A percentile compares a stretch with the other conserved stretches of the same genome.
phyloP scores from a whole-genome alignment of 2,888 invertebrate genomes.

The Eubasilissa splendida region DNA sequence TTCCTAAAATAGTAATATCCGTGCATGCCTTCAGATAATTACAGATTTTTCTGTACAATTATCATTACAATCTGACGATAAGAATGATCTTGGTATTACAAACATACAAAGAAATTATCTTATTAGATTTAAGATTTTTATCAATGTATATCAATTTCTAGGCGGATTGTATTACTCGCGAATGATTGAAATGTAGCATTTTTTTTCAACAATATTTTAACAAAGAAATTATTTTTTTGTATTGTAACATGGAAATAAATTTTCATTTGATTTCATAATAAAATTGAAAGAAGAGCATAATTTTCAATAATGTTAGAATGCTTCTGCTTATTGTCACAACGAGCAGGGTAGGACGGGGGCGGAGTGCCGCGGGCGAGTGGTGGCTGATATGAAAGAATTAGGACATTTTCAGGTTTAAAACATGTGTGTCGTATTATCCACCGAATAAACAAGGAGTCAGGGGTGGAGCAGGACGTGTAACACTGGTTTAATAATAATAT shows the following conservation, averaged over 20 bases:
- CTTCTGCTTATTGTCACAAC: not conserved
- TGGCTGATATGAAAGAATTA: constrained; percentile 59
- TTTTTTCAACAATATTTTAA: too few relatives aligned
- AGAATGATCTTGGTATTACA: not conserved
- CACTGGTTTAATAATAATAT: not conserved
- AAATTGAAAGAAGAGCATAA: not conserved
- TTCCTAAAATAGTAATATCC: too few relatives aligned
- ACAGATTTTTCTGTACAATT: too few relatives aligned
- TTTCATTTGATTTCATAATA: not conserved
- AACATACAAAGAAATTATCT: too few relatives aligned
- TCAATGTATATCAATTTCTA: too few relatives aligned
- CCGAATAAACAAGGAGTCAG: constrained; percentile 48
- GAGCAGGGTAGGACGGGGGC: constrained; percentile 23
- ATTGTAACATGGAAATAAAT: not conserved
- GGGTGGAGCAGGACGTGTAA: constrained; percentile 8
- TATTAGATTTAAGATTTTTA: too few relatives aligned
- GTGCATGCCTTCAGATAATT: too few relatives aligned
- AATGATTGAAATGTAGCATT: too few relatives aligned
- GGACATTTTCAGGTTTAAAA: constrained; percentile 58
- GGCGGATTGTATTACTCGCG: too few relatives aligned
- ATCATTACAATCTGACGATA: not conserved
- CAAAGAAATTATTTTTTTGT: too few relatives aligned
- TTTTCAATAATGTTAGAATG: not conserved
- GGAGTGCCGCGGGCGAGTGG: constrained; percentile 54
- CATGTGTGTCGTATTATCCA: constrained; percentile 57